Evolutionary conservation across 2,797 vertebrate species (phyloP), one percentile per base, ranked within the genome.

Genomic region (Erpetoichthys calabaricus): DNA sequence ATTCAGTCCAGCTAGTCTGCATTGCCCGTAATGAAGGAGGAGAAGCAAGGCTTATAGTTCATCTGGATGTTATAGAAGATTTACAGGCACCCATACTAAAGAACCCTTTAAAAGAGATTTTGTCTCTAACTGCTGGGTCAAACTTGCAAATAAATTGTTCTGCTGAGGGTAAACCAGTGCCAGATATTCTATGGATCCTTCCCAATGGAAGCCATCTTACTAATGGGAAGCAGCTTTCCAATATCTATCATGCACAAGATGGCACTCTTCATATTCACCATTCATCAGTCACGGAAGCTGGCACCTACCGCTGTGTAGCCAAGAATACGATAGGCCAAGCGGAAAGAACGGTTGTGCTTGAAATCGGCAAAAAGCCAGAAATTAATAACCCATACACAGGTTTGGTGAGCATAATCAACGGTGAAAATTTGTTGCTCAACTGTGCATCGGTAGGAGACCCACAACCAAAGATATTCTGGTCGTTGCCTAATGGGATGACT

Each of bases 21-120:
- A 77, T 97, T 0, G 92, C 83, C 1, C 83, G 87, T 6, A 97
- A 91, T 0, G 91, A 93, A 70, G 93, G 88, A 1, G 94, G 93
- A 0, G 93, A 98, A 46, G 89, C 89, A 0, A 74, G 76, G 54
- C 61, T 93, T 56, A 49, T 75, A 2, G 84, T 97, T 5, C 79
- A 86, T 51, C 79, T 97, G 9, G 74, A 84, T 0, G 78, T 97
- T 2, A 70, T 68, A 45, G 84, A 90, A 4, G 64, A 62, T 1
- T 1, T 66, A 49, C 74, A 84, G 57, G 84, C 59, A 57, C 82
- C 87, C 2, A 65, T 68, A 50, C 78, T 82, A 45, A 67, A 60
- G 45, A 80, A 78, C 59, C 79, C 79, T 0, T 65, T 73, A 62
- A 68, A 42, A 44, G 86, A 92, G 55, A 80, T 70, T 45, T 71